A percentile compares a stretch with the other conserved stretches of the same genome.
phyloP scores from a whole-genome alignment of 2,888 invertebrate genomes.

The Platerodrilus igneus region DNA sequence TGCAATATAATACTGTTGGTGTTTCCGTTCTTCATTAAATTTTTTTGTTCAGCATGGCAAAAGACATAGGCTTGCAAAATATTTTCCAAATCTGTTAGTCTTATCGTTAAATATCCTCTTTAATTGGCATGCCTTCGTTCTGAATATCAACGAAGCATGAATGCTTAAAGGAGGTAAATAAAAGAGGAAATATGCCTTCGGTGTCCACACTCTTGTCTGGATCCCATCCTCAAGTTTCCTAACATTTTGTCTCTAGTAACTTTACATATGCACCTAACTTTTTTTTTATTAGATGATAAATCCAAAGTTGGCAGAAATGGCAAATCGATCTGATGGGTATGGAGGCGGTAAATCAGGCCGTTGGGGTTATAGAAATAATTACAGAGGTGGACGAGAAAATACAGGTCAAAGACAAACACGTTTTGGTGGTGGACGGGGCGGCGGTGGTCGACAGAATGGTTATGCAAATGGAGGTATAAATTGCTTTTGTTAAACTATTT shows the following conservation, averaged over 20 bases:
- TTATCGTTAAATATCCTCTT: conserved; percentile 14
- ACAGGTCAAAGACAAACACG: conserved; percentile 36
- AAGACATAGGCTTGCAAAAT: too few relatives aligned
- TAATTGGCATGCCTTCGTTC: conserved; percentile 71
- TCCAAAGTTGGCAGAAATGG: conserved; percentile 79
- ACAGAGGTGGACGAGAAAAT: conserved; percentile 46
- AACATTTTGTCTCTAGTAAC: conserved; percentile 27
- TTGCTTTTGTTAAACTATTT: background rate
- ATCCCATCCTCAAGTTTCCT: conserved; percentile 64
- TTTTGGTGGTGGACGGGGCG: conserved; percentile 24
- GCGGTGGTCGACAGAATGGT: conserved; percentile 6
- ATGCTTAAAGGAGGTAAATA: conserved; percentile 70
- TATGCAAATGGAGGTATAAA: conserved; percentile 3
- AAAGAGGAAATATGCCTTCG: conserved; percentile 70
- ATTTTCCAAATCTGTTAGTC: too few relatives aligned
- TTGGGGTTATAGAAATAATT: conserved; percentile 50
- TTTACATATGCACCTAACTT: conserved; percentile 2
- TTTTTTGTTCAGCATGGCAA: too few relatives aligned
- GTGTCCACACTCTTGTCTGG: conserved; percentile 71
- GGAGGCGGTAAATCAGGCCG: conserved; percentile 56
- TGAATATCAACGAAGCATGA: conserved; percentile 62
- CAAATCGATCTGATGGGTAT: conserved; percentile 58
- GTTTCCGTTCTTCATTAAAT: too few relatives aligned
- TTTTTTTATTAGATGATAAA: conserved; percentile 62
- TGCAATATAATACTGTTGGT: too few relatives aligned